Conservation (phyloP, 2,797 vertebrate genomes). For the Acridotheres tristis region DNA sequence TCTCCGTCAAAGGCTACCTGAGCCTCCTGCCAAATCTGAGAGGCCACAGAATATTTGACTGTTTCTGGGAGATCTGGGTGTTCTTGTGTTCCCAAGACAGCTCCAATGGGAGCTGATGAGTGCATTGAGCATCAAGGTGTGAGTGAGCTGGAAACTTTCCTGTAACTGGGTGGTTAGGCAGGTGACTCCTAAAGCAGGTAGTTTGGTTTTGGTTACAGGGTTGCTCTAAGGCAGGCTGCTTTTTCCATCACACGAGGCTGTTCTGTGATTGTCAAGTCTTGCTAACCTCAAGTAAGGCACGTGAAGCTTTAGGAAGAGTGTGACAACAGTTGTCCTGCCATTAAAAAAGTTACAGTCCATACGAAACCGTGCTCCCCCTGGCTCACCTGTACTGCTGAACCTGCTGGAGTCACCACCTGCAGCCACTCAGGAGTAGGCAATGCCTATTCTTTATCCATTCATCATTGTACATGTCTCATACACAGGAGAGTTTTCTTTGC, state of each 20-base stretch:
- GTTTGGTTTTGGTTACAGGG: not conserved
- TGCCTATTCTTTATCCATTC: not conserved
- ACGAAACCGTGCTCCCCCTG: fast-evolving
- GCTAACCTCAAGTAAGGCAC: not conserved
- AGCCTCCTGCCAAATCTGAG: not conserved
- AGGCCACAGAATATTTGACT: too few relatives aligned
- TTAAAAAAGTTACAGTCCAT: not conserved
- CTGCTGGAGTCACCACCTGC: not conserved
- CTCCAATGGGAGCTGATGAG: not conserved
- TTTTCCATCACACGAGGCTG: not conserved
- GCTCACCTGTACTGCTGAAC: not conserved
- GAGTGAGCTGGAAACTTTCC: not conserved
- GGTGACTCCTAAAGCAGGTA: not conserved
- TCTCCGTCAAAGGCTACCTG: not conserved
- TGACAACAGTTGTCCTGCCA: not conserved
- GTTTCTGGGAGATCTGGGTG: not conserved
- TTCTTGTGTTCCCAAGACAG: not conserved
- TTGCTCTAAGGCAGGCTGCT: not conserved
- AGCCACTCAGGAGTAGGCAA: not conserved
- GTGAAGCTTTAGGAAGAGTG: not conserved
- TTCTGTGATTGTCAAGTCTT: not conserved
- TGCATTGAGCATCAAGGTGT: fast-evolving
- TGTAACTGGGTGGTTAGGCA: not conserved
- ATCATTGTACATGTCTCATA: not conserved
- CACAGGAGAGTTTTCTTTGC: not conserved